phyloP scores from a whole-genome alignment of 2,113 vertebrate species.

The Xyliphius kryptos region DNA sequence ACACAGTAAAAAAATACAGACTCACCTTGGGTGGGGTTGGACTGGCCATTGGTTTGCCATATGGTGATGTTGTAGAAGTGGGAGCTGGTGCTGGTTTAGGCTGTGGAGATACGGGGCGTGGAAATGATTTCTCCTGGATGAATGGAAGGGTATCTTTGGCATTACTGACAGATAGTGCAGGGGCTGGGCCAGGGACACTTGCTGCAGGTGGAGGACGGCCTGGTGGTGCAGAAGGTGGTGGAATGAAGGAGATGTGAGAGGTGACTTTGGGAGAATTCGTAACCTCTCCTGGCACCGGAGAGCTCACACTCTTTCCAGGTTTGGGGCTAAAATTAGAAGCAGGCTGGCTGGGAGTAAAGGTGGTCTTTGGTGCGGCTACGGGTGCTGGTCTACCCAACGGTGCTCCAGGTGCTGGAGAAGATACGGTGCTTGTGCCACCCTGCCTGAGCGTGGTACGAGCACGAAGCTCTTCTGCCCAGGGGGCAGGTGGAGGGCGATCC shows the following conservation, averaged over 20 bases:
- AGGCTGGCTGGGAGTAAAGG: slow-evolving; percentile 25
- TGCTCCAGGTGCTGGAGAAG: slow-evolving; percentile 33
- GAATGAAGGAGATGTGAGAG: slow-evolving; percentile 54
- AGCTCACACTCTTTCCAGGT: slow-evolving; percentile 1
- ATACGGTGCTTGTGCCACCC: slow-evolving; percentile 50
- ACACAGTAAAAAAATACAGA: no score
- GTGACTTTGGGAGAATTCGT: slow-evolving; percentile 42
- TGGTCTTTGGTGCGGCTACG: slow-evolving; percentile 41
- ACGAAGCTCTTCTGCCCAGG: slow-evolving; percentile 71
- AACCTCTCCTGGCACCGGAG: slow-evolving; percentile 29
- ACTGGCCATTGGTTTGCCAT: slow-evolving; percentile 49
- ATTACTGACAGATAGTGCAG: not conserved
- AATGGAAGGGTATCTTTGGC: slow-evolving; percentile 39
- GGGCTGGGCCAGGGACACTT: slow-evolving; percentile 45
- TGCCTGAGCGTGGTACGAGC: slow-evolving; percentile 58
- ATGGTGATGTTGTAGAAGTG: slow-evolving; percentile 49
- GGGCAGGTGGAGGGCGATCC: slow-evolving; percentile 66
- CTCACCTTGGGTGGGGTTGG: slow-evolving; percentile 47
- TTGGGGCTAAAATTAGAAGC: slow-evolving; percentile 35
- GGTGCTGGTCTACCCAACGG: slow-evolving; percentile 49
- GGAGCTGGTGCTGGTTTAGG: slow-evolving; percentile 53
- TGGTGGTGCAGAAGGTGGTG: slow-evolving; percentile 44
- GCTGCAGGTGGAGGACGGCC: slow-evolving; percentile 52
- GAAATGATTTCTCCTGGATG: slow-evolving; percentile 50
- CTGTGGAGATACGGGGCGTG: slow-evolving; percentile 50